Conservation (phyloP, 2,113 vertebrate species). For the Labrus mixtus region DNA sequence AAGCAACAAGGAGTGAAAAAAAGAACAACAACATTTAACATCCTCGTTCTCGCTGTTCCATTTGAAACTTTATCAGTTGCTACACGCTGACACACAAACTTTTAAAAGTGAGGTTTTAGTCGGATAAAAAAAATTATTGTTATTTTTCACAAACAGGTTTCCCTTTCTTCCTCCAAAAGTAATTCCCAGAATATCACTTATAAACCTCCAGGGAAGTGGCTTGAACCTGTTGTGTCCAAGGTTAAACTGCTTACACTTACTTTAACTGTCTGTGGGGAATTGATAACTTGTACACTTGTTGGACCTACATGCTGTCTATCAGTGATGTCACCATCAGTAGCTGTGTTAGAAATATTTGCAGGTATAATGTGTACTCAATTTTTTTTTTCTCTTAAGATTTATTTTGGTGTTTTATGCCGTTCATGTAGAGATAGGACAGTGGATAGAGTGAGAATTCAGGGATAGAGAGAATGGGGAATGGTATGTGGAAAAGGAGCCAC, state of each 20-base stretch:
- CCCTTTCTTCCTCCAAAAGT: neutral
- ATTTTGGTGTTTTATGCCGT: no score
- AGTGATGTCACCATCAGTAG: neutral
- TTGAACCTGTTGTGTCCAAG: neutral
- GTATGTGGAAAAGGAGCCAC: no score
- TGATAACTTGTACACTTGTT: neutral
- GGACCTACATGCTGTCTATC: neutral
- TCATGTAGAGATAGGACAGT: no score
- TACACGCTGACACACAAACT: neutral
- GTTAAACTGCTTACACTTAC: no score
- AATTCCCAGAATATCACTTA: neutral
- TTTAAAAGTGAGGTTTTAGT: neutral
- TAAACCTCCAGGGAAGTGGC: neutral
- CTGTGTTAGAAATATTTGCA: neutral
- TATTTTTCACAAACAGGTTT: neutral
- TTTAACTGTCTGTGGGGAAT: no score
- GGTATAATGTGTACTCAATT: neutral
- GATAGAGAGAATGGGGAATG: no score
- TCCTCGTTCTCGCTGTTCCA: no score
- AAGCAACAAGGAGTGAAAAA: no score
- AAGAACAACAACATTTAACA: no score
- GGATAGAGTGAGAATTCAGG: no score
- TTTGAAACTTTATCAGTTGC: no score
- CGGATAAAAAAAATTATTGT: neutral
- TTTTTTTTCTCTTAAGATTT: no score